Base-by-base conservation (phyloP, 2,888 invertebrate genomes). In the Ceraclea dissimilis region DNA sequence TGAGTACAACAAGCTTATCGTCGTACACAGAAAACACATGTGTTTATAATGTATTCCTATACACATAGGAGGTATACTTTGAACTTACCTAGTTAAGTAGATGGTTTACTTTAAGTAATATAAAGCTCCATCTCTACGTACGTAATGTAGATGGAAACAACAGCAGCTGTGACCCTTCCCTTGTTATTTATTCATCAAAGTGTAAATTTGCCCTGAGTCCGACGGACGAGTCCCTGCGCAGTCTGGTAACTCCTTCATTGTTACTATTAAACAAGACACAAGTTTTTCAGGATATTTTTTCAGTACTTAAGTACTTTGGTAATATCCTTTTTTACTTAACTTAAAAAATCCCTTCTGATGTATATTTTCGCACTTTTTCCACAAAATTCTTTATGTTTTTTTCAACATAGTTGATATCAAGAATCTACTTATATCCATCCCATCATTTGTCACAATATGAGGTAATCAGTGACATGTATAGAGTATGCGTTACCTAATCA, bases 171-270 rank as follows among this genome's bases (percentile, higher is more conserved):
- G 49, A n/a, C 26, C 20, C 19, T 49, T 49, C 49, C 49, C 49
- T 49, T 21, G 49, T 49, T 49, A 49, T 49, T 49, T 49, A 49
- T 49, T 49, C 49, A 49, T 18, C 46, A 20, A 46, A 19, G 39
- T 39, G 39, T 39, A 39, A 39, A 39, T 39, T 39, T 16, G 39
- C 13, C 39, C 39, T 39, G 2, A 39, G 39, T 39, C 16, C 39
- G 39, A 39, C 13, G 39, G 13, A 16, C 39, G 39, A 16, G 39
- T 13, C 39, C 39, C 39, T 39, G 16, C 39, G 26, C 26, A 26
- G 26, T 26, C 16, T 39, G 39, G 16, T 39, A 39, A 13, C 39
- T 39, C 26, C 26, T 26, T 26, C 26, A 26, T 26, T 26, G 26
- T 26, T 10, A 26, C 26, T 26, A 10, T 26, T 10, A 26, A 26